These are phyloP conservation scores for Dryoscopus gambensis DNA, from an alignment of 2,113 vertebrate genomes.

Conservation along the genomic window DNA sequence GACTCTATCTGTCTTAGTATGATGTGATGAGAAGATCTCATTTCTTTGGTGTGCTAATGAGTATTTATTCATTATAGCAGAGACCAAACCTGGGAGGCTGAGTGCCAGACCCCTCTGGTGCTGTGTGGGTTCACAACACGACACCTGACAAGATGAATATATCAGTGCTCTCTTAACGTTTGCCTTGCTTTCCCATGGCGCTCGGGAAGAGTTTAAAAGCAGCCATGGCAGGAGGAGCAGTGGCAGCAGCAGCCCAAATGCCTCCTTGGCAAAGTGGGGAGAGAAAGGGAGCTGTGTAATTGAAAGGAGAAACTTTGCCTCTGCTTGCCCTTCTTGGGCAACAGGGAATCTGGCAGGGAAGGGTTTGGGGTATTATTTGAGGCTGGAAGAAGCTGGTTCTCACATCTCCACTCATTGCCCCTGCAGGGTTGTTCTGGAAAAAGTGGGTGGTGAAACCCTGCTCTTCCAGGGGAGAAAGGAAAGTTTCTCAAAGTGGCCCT, in stretches of 20 bases:
- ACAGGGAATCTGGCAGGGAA: not conserved
- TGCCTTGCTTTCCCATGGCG: not conserved
- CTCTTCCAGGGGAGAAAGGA: not conserved
- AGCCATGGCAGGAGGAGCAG: not conserved
- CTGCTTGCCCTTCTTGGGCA: not conserved
- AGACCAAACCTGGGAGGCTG: not conserved
- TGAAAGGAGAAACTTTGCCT: not conserved
- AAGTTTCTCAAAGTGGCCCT: not conserved
- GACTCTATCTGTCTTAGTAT: not conserved
- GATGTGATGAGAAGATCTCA: not conserved
- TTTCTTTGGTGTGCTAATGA: not conserved
- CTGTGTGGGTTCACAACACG: not conserved
- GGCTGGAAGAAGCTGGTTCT: not conserved
- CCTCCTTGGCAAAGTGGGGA: not conserved
- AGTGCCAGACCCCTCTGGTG: not conserved
- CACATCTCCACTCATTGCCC: fast-evolving
- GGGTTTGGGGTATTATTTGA: not conserved
- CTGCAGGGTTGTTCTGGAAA: not conserved
- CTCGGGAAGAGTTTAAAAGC: not conserved
- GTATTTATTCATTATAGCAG: not conserved
- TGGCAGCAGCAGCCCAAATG: not conserved
- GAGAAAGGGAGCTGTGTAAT: not conserved
- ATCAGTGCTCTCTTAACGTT: not conserved
- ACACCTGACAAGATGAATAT: not conserved
- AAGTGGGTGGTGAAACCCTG: not conserved